These are phyloP conservation scores for Drosophila neocordata DNA, from an alignment of 1,140 invertebrate species.

Conservation along the genomic window DNA sequence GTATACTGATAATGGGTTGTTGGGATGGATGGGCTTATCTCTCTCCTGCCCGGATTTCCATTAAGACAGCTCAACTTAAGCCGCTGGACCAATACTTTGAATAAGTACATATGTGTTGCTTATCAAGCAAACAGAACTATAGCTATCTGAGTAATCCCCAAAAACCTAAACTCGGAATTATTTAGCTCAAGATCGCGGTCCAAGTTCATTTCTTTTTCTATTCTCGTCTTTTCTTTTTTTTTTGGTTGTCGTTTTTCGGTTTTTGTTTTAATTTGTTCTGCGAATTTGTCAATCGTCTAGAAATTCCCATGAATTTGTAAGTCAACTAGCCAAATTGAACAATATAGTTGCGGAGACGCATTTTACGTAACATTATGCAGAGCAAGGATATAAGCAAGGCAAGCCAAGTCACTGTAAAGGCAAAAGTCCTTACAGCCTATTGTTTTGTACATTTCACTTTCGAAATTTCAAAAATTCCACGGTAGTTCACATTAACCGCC, in stretches of 20 bases:
- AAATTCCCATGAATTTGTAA: constrained; percentile 36
- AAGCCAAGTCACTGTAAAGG: neutral
- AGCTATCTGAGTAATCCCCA: constrained; percentile 59
- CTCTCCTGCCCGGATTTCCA: constrained; percentile 51
- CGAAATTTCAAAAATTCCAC: constrained; percentile 72
- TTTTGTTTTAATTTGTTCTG: constrained; percentile 62
- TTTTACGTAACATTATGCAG: constrained; percentile 80
- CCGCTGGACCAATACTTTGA: constrained; percentile 32
- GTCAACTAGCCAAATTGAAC: neutral
- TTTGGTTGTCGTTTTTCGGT: neutral
- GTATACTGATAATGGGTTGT: constrained; percentile 47
- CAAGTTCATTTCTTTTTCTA: constrained; percentile 19
- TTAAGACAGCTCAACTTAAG: constrained; percentile 44
- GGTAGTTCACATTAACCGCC: constrained; percentile 76
- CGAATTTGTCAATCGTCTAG: constrained; percentile 48
- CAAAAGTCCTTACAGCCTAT: constrained; percentile 30
- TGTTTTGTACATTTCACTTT: constrained; percentile 71
- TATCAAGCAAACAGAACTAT: constrained; percentile 46
- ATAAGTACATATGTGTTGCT: constrained; percentile 19
- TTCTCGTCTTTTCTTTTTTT: constrained; percentile 8
- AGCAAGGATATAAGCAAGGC: constrained; percentile 42
- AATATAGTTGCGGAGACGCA: constrained; percentile 23
- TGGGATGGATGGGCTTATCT: constrained; percentile 35
- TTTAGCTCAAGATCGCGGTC: constrained; percentile 25
- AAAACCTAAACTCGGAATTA: constrained; percentile 23